phyloP scores from a whole-genome alignment of 2,888 invertebrate species.

The Eutolmus rufibarbis region DNA sequence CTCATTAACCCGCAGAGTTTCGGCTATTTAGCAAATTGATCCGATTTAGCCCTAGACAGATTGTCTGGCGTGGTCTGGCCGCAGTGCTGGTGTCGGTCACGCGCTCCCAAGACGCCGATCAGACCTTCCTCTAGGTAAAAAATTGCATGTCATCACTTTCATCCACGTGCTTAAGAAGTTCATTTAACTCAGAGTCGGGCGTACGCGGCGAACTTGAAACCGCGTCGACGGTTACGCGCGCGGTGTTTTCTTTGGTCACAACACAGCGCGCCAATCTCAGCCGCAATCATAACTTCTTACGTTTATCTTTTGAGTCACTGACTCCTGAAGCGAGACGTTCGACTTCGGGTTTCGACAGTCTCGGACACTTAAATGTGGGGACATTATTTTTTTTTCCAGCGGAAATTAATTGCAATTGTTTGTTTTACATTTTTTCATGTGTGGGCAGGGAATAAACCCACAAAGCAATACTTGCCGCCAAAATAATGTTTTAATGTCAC shows the following conservation, averaged over 20 bases:
- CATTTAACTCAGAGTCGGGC: not conserved
- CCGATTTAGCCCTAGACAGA: conserved; percentile 16
- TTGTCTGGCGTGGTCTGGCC: not conserved
- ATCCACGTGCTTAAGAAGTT: conserved; percentile 14
- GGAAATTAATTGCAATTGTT: not conserved
- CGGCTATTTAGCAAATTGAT: conserved; percentile 10
- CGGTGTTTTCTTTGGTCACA: not conserved
- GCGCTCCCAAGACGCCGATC: not conserved
- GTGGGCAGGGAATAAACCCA: not conserved
- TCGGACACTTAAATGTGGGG: not conserved
- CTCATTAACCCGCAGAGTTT: conserved; percentile 10
- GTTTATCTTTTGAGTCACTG: not conserved
- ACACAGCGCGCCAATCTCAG: not conserved
- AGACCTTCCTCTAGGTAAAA: conserved; percentile 1
- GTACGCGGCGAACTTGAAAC: not conserved
- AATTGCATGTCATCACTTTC: conserved; percentile 4
- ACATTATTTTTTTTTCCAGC: not conserved
- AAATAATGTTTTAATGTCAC: not conserved
- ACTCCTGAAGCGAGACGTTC: not conserved
- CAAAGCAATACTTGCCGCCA: not conserved
- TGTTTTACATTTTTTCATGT: not conserved
- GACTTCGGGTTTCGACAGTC: not conserved
- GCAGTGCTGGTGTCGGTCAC: not conserved
- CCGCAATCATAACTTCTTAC: not conserved
- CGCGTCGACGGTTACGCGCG: not conserved